Evolutionary conservation across 2,113 vertebrate genomes (phyloP).

Genomic region (Corynorhinus townsendii): DNA sequence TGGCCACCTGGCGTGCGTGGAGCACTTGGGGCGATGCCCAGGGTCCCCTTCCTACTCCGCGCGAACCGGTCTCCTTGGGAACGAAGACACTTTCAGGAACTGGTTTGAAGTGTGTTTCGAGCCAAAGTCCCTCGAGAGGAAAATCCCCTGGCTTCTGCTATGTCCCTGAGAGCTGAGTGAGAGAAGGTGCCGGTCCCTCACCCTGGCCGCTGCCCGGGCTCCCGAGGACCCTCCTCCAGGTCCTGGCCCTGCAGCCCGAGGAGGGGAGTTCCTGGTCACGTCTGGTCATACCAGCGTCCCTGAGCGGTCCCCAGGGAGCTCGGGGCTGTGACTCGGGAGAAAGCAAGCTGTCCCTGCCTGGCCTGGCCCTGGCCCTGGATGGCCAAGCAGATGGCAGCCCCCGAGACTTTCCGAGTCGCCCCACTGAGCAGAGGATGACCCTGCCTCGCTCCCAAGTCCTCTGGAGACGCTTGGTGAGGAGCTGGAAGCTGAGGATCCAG

Average conservation of each 20-base stretch:
- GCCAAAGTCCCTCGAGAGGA: not conserved
- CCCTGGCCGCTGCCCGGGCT: not conserved
- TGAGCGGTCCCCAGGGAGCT: not conserved
- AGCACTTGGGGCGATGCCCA: accelerated
- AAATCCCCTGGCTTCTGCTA: not conserved
- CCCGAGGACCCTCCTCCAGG: accelerated
- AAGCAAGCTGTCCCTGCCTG: not conserved
- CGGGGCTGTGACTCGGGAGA: not conserved
- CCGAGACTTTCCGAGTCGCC: not conserved
- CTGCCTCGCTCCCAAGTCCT: not conserved
- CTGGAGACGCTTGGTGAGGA: not conserved
- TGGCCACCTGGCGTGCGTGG: accelerated
- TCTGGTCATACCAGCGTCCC: not conserved
- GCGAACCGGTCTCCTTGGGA: accelerated
- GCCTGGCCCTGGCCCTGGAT: accelerated
- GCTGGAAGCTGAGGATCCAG: not conserved
- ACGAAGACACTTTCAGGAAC: not conserved
- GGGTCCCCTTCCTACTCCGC: accelerated
- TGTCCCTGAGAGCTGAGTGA: not conserved
- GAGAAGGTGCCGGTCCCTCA: not conserved
- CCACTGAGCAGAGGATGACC: not conserved
- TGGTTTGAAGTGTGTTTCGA: not conserved
- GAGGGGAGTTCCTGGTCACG: not conserved
- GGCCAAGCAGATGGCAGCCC: not conserved
- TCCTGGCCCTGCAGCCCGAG: not conserved